phyloP scores from a whole-genome alignment of 2,888 invertebrate genomes.

The Watsonalla cultraria region DNA sequence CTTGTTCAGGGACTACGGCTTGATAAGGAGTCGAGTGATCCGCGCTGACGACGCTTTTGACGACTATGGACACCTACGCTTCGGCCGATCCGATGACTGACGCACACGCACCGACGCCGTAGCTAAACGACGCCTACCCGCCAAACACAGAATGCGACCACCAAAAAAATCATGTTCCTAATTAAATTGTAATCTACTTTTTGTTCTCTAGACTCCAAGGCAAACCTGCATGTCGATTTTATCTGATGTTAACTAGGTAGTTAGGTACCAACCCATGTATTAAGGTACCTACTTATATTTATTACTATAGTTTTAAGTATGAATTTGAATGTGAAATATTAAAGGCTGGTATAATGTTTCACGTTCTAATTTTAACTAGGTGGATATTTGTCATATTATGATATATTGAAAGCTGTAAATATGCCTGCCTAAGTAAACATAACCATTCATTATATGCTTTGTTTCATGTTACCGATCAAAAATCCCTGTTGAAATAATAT shows the following conservation, averaged over 20 bases:
- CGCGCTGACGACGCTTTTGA: constrained; percentile 82
- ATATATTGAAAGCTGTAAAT: not conserved
- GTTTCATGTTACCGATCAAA: no score
- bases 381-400: constrained; percentile 1
- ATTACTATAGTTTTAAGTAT: not conserved
- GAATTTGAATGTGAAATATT: constrained; percentile 35
- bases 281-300: no score
- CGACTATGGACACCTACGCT: constrained; percentile 87
- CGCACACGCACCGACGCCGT: constrained; percentile 22
- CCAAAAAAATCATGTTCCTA: constrained; percentile 21
- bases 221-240: no score
- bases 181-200: constrained; percentile 1
- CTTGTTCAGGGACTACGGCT: constrained; percentile 79
- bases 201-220: no score
- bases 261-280: no score
- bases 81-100: constrained; percentile 80
- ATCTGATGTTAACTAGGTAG: no score
- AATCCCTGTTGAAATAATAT: no score
- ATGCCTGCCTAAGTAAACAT: not conserved
- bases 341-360: constrained; percentile 58
- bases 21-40: constrained; percentile 57
- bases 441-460: no score
- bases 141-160: constrained; percentile 15
- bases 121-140: constrained; percentile 16
- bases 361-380: constrained; percentile 10